Evolutionary conservation across 2,113 vertebrate genomes (phyloP), one percentile per base, ranked within the genome.

Genomic region (Antidorcas marsupialis): DNA sequence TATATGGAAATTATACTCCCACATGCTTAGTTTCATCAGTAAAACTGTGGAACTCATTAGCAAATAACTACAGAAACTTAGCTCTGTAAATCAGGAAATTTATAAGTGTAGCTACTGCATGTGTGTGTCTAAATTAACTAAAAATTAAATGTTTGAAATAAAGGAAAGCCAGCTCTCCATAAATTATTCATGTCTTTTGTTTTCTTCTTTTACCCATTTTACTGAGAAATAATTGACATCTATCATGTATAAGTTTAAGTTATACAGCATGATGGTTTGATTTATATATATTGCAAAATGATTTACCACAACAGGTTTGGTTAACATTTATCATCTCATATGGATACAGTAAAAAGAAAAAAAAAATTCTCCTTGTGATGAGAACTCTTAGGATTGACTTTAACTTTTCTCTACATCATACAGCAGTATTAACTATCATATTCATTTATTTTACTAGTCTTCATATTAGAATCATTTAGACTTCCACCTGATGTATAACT

Each of bases 21-120:
- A 94, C 5, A 27, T 84, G 8, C 30, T 95, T 97, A 53, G 23
- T 79, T 92, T 95, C 33, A 87, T 97, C n/a, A 71, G 53, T 60
- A 96, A 92, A 96, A 67, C 27, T 76, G 12, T 64, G 30, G 13
- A 95, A 71, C 15, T 47, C 16, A 93, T 95, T 85, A 91, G 86
- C 21, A 91, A 93, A 91, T 81, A 87, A 87, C 23, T 57, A 64
- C 7, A 95, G 14, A 96, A 94, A 86, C 4, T 36, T 79, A 55
- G 27, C 47, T 87, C 28, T 47, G 47, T 87, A 87, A 87, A 74
- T 97, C 60, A 90, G 57, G 17, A 81, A 95, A 74, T 71, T 43
- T 71, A 71, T 84, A 83, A 87, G 36, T 95, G 19, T 59, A 78
- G 36, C 64, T 43, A 45, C 17, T 45, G 9, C 45, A 45, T 84